Evolutionary conservation across 23 tunicate species (phyloP), one percentile per base, ranked within the genome.

Genomic region (Styela plicata): DNA sequence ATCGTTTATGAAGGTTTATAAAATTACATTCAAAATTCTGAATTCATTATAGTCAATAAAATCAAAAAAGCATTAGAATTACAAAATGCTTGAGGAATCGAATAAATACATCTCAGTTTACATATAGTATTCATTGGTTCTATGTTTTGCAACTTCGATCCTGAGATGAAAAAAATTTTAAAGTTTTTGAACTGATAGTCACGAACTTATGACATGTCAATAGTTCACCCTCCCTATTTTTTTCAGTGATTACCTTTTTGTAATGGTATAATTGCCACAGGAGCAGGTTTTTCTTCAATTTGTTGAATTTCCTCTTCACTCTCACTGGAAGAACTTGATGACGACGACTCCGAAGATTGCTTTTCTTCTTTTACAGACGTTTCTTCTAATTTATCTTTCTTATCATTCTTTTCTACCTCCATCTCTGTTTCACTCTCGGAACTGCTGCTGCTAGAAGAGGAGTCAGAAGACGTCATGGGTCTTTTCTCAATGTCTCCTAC

Each of bases 381-480:
- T 67, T 67, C 2, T 67, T 25, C 22, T 22, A 18, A 22, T 19
- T 67, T 29, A 25, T 67, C 71, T 16, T 13, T 16, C 24, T 1
- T 35, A 19, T 78, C 0, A 34, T 44, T 68, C 2, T 30, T 27
- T 28, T 24, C 26, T 7, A 63, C 31, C 53, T 78, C 82, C 27
- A 24, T 52, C 35, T 82, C 78, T 82, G n/a, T 63, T 61, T 82
- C 85, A 21, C 28, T 31, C 34, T 82, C 85, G 0, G 78, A 70
- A 36, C 63, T 53, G 28, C 79, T 82, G 20, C 64, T 29, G 24
- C 78, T 69, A 36, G 78, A 69, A 19, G 63, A 52, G 22, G 73
- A 28, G 37, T 64, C 69, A 24, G 78, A 52, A 17, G 62, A 74
- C 29, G 79, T 31, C 29, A 30, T 74, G 63, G 74, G 65, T 1